These are phyloP conservation scores for Drosophila arawakana DNA, from an alignment of 1,140 invertebrate genomes.

Conservation along the genomic window DNA sequence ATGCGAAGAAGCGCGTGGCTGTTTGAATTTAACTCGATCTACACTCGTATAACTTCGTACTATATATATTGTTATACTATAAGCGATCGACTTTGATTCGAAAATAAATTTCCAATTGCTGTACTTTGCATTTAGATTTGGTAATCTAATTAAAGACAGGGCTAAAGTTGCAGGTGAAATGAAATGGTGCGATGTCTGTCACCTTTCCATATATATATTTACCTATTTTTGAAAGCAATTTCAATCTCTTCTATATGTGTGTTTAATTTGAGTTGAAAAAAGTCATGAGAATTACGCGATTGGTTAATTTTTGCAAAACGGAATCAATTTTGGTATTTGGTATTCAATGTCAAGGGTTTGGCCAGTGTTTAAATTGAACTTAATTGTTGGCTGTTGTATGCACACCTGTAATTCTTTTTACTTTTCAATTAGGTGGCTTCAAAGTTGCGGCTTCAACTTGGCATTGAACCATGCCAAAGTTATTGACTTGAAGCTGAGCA, in stretches of 20 bases:
- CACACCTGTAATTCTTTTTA: constrained; percentile 43
- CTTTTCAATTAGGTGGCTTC: constrained; percentile 23
- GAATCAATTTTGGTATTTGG: not conserved
- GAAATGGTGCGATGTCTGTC: not conserved
- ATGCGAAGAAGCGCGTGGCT: constrained; percentile 19
- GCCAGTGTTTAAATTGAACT: not conserved
- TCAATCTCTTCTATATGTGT: not conserved
- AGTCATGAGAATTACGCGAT: not conserved
- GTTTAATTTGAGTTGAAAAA: not conserved
- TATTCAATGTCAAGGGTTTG: constrained; percentile 44
- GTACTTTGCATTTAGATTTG: not conserved
- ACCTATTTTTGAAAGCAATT: not conserved
- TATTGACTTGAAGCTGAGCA: constrained; percentile 47
- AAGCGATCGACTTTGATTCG: not conserved
- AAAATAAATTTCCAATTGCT: not conserved
- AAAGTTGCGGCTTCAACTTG: constrained; percentile 47
- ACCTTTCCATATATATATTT: not conserved
- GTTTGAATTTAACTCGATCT: not conserved
- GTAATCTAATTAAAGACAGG: not conserved
- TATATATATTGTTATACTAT: too few relatives aligned
- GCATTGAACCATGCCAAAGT: constrained; percentile 62
- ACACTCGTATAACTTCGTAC: not conserved
- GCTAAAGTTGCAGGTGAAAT: constrained; percentile 3
- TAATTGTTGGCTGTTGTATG: not conserved
- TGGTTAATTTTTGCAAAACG: not conserved